Evolutionary conservation across 2,888 invertebrate genomes (phyloP).

Genomic region (Anthophora plumipes): DNA sequence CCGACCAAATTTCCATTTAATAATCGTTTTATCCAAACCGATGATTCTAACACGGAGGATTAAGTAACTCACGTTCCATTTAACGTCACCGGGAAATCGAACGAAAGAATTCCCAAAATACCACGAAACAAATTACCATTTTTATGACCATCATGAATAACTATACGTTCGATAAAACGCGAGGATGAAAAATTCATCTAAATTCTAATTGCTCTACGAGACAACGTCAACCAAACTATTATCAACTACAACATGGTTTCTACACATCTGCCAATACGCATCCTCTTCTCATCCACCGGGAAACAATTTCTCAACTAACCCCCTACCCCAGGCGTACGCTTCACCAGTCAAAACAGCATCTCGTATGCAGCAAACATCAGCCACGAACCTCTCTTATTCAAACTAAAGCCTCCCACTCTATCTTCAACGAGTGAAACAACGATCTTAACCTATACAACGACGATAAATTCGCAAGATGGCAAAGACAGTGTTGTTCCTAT

Average conservation of each 20-base stretch:
- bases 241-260: neutral
- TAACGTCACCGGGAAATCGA: too few relatives aligned
- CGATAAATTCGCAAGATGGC: constrained; percentile 18
- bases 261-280: neutral
- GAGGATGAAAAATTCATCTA: too few relatives aligned
- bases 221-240: neutral
- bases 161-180: too few relatives aligned
- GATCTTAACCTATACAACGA: neutral
- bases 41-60: too few relatives aligned
- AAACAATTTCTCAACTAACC: constrained; percentile 11
- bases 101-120: too few relatives aligned
- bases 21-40: too few relatives aligned
- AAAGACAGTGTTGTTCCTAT: neutral
- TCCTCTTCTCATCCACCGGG: neutral
- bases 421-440: neutral
- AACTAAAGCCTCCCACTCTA: neutral
- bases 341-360: constrained; percentile 7
- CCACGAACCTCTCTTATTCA: neutral
- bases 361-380: neutral
- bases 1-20: too few relatives aligned
- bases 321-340: neutral
- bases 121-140: too few relatives aligned
- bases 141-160: too few relatives aligned
- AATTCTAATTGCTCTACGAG: too few relatives aligned
- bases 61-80: too few relatives aligned